Conservation (phyloP, 2,797 vertebrate genomes). For the Sphenodon punctatus region DNA sequence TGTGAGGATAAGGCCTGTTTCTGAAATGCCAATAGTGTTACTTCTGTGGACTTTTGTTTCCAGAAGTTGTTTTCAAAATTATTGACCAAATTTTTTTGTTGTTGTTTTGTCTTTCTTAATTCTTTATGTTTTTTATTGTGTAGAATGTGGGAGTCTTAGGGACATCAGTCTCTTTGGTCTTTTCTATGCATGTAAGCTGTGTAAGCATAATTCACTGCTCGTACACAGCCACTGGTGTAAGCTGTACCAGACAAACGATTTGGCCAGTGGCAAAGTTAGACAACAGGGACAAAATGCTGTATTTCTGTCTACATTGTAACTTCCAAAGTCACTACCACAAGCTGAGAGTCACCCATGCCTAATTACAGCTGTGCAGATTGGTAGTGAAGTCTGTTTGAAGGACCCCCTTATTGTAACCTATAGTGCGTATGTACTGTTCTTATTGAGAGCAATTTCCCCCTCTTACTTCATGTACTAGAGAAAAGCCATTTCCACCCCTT, state of each 20-base stretch:
- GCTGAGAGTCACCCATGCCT: background rate
- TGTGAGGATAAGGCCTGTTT: too few relatives aligned
- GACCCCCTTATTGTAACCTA: background rate
- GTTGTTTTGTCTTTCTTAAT: too few relatives aligned
- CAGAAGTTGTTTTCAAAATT: too few relatives aligned
- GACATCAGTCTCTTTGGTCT: too few relatives aligned
- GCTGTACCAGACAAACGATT: background rate
- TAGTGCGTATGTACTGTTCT: background rate
- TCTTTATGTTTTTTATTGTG: too few relatives aligned
- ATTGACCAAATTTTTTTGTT: too few relatives aligned
- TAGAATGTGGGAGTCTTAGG: too few relatives aligned
- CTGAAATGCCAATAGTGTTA: too few relatives aligned
- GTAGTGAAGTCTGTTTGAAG: background rate
- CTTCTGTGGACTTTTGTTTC: too few relatives aligned
- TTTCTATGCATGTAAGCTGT: too few relatives aligned
- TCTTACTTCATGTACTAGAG: slow-evolving; percentile 17
- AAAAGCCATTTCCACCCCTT: background rate
- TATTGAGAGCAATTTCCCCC: too few relatives aligned
- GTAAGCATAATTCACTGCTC: too few relatives aligned
- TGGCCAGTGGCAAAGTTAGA: background rate
- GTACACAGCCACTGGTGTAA: background rate
- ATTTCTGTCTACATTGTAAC: background rate
- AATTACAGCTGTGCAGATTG: slow-evolving; percentile 10
- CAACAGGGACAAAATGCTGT: background rate
- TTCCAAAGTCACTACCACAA: background rate